Percentiles rank a stretch among this genome's conserved stretches.
Conservation (phyloP, 2,888 invertebrate species). For the Diarsia dahlii region DNA sequence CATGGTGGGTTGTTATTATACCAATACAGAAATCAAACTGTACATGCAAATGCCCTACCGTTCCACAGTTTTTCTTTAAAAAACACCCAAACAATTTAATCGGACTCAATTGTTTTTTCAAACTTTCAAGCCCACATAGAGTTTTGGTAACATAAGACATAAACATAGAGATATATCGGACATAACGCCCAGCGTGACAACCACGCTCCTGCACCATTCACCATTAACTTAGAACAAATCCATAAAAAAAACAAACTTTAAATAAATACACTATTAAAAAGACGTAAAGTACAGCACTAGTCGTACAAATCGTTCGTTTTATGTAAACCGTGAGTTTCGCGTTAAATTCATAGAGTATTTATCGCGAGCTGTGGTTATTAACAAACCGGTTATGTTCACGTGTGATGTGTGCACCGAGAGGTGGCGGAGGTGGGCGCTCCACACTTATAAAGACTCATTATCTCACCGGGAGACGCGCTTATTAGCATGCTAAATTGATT, state of each 20-base stretch:
- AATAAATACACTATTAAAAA: constrained; percentile 81
- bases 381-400: constrained; percentile 68
- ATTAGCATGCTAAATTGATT: constrained; percentile 84
- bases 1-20: constrained; percentile 28
- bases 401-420: constrained; percentile 58
- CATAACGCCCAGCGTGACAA: constrained; percentile 75
- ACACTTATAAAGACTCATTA: constrained; percentile 76
- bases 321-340: constrained; percentile 71
- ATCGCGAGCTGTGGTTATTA: constrained; percentile 64
- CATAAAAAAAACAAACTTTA: constrained; percentile 76
- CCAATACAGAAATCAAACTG: constrained; percentile 14
- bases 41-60: constrained; percentile 31
- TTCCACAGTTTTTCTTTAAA: constrained; percentile 36
- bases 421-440: constrained; percentile 71
- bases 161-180: constrained; percentile 73
- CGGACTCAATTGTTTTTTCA: constrained; percentile 62
- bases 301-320: constrained; percentile 72
- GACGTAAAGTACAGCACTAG: constrained; percentile 73
- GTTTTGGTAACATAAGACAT: constrained; percentile 72
- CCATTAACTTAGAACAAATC: constrained; percentile 75
- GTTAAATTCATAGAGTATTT: constrained; percentile 76
- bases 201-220: constrained; percentile 69
- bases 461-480: constrained; percentile 77
- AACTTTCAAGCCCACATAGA: constrained; percentile 74
- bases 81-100: constrained; percentile 59